A percentile compares a stretch with the other conserved stretches of the same genome.
phyloP scores from a whole-genome alignment of 2,113 vertebrate genomes.

The Phalacrocorax carbo region DNA sequence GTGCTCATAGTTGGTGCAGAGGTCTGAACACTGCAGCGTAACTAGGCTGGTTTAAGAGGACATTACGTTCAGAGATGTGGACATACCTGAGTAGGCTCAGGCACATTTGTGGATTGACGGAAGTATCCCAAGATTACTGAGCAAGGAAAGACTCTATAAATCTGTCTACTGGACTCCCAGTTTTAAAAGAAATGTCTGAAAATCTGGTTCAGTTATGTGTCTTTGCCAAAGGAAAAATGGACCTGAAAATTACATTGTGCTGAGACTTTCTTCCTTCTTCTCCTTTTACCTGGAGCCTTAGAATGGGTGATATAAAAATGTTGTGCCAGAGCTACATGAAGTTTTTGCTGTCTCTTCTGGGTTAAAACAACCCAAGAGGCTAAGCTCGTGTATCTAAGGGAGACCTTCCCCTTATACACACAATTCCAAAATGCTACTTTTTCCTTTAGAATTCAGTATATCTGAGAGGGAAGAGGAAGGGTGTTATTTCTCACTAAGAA shows the following conservation, averaged over 20 bases:
- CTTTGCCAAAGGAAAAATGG: neutral
- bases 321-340: neutral
- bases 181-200: neutral
- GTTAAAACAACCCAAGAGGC: neutral
- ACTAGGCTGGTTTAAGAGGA: neutral
- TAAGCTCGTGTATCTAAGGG: neutral
- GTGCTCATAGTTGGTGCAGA: neutral
- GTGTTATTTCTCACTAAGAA: conserved; percentile 54
- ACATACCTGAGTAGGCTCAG: neutral
- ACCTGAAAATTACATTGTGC: neutral
- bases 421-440: neutral
- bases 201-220: neutral
- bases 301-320: neutral
- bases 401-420: neutral
- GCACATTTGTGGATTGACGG: neutral
- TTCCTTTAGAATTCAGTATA: neutral
- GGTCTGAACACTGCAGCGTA: neutral
- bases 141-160: neutral
- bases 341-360: neutral
- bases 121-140: neutral
- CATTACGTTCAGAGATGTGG: neutral
- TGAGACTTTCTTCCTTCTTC: neutral
- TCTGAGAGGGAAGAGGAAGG: conserved; percentile 33
- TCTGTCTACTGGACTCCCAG: neutral
- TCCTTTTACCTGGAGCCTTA: neutral